Conservation (phyloP, 2,113 vertebrate species). For the Dolichotis patagonum region DNA sequence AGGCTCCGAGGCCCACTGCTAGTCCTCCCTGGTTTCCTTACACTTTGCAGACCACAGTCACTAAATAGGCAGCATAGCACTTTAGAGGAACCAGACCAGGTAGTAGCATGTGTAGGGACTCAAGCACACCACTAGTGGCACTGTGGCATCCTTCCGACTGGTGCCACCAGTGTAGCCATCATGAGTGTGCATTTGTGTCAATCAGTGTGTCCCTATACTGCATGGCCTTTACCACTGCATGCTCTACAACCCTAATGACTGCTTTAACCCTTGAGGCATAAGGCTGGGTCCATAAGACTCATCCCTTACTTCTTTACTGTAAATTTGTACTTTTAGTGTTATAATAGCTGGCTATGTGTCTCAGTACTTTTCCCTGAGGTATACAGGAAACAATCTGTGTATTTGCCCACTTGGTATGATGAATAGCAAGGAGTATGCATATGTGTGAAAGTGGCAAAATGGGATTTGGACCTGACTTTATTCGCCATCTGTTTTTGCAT, state of each 20-base stretch:
- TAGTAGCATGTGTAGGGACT: constrained; percentile 88
- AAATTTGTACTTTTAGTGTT: neutral
- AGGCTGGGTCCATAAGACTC: neutral
- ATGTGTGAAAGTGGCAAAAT: neutral
- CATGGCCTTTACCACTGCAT: constrained; percentile 87
- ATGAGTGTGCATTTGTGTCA: constrained; percentile 90
- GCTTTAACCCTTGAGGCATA: neutral
- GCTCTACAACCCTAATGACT: neutral
- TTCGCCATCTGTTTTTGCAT: neutral
- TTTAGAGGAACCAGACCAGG: constrained; percentile 83
- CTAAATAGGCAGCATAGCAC: constrained; percentile 88
- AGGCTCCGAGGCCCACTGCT: neutral
- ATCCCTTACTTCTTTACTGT: neutral
- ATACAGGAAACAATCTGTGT: neutral
- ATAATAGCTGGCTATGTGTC: neutral
- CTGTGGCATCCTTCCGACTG: constrained; percentile 87
- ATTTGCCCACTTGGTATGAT: neutral
- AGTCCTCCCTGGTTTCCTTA: fast-evolving
- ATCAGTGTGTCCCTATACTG: constrained; percentile 78
- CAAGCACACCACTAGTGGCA: constrained; percentile 88
- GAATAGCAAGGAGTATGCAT: neutral
- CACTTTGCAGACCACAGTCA: constrained; percentile 79
- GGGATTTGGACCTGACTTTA: neutral
- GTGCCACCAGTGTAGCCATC: constrained; percentile 95
- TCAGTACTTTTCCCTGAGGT: neutral